Conservation (phyloP, 1,140 invertebrate species). For the Meloidogyne hapla region DNA sequence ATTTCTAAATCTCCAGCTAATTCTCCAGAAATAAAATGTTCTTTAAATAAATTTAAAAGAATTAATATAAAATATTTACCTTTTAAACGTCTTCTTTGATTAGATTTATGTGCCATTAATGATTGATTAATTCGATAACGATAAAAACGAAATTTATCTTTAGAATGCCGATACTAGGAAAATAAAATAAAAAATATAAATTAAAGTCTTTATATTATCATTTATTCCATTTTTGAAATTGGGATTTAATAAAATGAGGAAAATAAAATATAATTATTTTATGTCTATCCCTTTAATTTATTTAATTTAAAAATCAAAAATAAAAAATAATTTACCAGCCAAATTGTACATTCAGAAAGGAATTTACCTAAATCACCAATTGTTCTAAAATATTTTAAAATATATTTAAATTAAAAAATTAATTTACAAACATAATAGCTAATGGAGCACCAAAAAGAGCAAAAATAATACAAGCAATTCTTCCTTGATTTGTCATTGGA, state of each 20-base stretch:
- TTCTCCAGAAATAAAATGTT: conserved; percentile 11
- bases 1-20: conserved; percentile 6
- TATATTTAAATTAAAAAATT: conserved; percentile 6
- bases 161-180: conserved; percentile 8
- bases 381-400: conserved; percentile 68
- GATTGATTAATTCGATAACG: conserved; percentile 7
- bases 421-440: conserved; percentile 15
- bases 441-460: conserved; percentile 67
- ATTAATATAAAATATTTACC: background rate
- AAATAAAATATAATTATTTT: too few species aligned
- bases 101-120: conserved; percentile 3
- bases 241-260: too few species aligned
- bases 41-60: background rate
- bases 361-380: conserved; percentile 64
- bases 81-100: conserved; percentile 4
- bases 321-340: too few species aligned
- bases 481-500: conserved; percentile 67
- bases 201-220: too few species aligned
- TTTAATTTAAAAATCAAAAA: background rate
- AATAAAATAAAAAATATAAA: background rate
- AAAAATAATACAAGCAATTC: conserved; percentile 68
- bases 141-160: conserved; percentile 18
- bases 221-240: too few species aligned
- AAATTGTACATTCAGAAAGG: conserved; percentile 63
- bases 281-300: too few species aligned